Percentiles rank a stretch among this genome's conserved stretches.
Conservation (phyloP, 2,888 invertebrate species). For the Tinea pellionella region DNA sequence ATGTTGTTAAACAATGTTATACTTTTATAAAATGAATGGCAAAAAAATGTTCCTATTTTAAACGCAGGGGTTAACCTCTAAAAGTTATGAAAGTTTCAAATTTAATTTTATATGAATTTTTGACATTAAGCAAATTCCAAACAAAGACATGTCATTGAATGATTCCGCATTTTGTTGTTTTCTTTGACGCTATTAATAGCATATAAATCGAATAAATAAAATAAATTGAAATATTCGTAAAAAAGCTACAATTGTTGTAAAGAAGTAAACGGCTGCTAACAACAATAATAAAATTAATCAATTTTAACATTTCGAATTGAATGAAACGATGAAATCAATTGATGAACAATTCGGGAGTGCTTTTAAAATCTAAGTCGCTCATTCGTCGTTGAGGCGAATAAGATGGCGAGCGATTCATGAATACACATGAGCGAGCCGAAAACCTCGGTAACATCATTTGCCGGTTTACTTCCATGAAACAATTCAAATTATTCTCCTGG, state of each 20-base stretch:
- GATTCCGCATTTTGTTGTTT: too few species aligned
- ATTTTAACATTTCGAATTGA: background rate
- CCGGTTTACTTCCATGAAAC: constrained; percentile 12
- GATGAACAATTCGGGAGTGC: background rate
- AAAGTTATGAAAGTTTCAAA: too few species aligned
- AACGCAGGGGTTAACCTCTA: too few species aligned
- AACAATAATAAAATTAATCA: background rate
- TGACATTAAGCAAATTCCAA: too few species aligned
- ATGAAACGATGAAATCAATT: background rate
- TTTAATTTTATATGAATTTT: too few species aligned
- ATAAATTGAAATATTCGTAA: background rate
- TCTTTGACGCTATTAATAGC: too few species aligned
- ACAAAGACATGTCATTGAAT: too few species aligned
- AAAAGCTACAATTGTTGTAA: background rate
- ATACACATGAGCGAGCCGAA: constrained; percentile 12
- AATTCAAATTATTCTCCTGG: constrained; percentile 10
- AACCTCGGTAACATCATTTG: constrained; percentile 13
- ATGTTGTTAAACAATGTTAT: background rate
- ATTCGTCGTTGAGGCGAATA: background rate
- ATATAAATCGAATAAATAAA: background rate
- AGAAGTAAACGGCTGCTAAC: background rate
- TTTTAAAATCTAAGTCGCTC: constrained; percentile 7
- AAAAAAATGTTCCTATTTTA: too few species aligned
- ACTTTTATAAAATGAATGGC: too few species aligned
- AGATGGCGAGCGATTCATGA: background rate